A percentile compares a stretch with the other conserved stretches of the same genome.
Conservation (phyloP, 2,113 vertebrate genomes). For the Spermophilus dauricus region DNA sequence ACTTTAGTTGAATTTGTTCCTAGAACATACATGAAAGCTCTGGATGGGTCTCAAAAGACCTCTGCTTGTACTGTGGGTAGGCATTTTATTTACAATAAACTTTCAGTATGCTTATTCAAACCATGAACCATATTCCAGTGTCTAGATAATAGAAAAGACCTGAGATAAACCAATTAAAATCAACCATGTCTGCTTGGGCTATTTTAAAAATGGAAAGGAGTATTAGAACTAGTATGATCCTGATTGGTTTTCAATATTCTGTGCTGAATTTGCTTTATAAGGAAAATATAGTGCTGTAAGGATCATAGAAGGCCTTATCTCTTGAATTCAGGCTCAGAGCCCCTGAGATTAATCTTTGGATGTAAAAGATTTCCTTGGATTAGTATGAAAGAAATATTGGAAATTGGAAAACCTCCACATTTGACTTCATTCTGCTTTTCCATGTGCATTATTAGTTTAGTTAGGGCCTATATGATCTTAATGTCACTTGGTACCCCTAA, state of each 20-base stretch:
- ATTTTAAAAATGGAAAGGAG: not conserved
- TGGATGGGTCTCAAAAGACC: not conserved
- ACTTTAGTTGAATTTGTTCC: not conserved
- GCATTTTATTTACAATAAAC: not conserved
- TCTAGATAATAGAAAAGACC: not conserved
- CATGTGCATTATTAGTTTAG: not conserved
- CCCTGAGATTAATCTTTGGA: not conserved
- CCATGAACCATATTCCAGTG: not conserved
- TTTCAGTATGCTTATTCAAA: not conserved
- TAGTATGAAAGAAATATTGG: not conserved
- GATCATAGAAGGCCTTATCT: not conserved
- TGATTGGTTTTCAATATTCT: not conserved
- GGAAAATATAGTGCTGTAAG: not conserved
- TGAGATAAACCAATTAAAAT: not conserved
- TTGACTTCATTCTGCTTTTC: not conserved
- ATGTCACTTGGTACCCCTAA: not conserved
- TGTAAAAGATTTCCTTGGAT: not conserved
- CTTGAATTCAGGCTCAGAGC: constrained; percentile 5
- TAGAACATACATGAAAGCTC: not conserved
- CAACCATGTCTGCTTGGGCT: not conserved
- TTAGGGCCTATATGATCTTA: constrained; percentile 10
- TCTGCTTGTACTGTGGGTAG: not conserved
- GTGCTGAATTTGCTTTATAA: not conserved
- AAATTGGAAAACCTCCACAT: not conserved
- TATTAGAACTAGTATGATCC: not conserved